Percentiles rank a stretch among this genome's conserved stretches.
Evolutionary conservation across 2,113 vertebrate genomes (phyloP).

Genomic region (Notiomystis cincta): DNA sequence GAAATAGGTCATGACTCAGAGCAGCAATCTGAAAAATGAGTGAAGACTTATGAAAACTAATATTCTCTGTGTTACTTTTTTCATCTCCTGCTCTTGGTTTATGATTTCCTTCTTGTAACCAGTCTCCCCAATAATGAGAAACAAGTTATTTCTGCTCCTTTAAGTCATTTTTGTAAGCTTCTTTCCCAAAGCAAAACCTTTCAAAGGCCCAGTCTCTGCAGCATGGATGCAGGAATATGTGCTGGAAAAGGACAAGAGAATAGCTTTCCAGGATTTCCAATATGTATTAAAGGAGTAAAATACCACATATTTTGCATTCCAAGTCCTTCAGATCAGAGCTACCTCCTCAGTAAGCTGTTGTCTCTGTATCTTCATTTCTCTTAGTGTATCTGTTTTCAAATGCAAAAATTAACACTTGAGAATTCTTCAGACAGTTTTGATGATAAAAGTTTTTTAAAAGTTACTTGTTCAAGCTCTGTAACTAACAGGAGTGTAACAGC

Average conservation of each 20-base stretch:
- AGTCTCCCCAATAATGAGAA: background rate
- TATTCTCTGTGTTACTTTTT: background rate
- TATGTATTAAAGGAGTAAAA: background rate
- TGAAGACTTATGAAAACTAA: background rate
- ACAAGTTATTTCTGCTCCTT: background rate
- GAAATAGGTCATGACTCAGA: conserved; percentile 8
- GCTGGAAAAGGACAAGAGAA: background rate
- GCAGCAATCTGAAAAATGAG: background rate
- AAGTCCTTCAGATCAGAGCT: background rate
- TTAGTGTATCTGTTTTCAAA: background rate
- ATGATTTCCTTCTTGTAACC: background rate
- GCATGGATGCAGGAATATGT: background rate
- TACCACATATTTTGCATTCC: background rate
- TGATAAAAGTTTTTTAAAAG: background rate
- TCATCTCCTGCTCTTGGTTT: background rate
- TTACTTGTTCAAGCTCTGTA: background rate
- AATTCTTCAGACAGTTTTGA: background rate
- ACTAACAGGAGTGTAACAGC: background rate
- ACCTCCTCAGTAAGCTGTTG: background rate
- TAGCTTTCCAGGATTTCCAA: background rate
- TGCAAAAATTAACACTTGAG: background rate
- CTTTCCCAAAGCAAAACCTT: background rate
- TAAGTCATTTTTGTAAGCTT: background rate
- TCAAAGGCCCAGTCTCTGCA: background rate
- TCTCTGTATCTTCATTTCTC: background rate